Evolutionary conservation across 1,140 invertebrate species (phyloP).

Genomic region (Anadara kagoshimensis): DNA sequence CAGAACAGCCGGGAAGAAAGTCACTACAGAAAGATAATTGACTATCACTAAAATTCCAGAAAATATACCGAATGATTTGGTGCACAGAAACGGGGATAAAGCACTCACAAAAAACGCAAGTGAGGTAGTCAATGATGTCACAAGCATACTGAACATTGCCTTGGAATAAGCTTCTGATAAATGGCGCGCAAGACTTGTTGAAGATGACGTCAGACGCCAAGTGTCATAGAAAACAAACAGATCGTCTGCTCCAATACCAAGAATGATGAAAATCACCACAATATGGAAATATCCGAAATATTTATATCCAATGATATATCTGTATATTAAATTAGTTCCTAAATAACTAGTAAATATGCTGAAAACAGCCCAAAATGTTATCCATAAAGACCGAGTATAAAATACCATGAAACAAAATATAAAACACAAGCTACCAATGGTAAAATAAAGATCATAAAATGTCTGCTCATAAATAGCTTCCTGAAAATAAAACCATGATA

Average conservation of each 20-base stretch:
- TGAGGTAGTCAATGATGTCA: slow-evolving; percentile 45
- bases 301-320: slow-evolving; percentile 47
- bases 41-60: slow-evolving; percentile 40
- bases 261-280: slow-evolving; percentile 56
- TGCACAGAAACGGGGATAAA: slow-evolving; percentile 40
- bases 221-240: slow-evolving; percentile 60
- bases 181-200: slow-evolving; percentile 20
- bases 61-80: slow-evolving; percentile 50
- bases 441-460: slow-evolving; percentile 48
- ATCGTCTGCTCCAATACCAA: slow-evolving; percentile 60
- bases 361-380: slow-evolving; percentile 44
- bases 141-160: slow-evolving; percentile 40
- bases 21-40: slow-evolving; percentile 52
- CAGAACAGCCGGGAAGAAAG: slow-evolving; percentile 50
- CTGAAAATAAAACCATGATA: slow-evolving; percentile 18
- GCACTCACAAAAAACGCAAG: slow-evolving; percentile 44
- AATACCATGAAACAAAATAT: slow-evolving; percentile 54
- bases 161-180: slow-evolving; percentile 32
- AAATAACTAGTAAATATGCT: slow-evolving; percentile 54
- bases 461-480: slow-evolving; percentile 43
- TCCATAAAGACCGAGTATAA: slow-evolving; percentile 53
- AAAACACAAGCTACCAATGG: slow-evolving; percentile 52
- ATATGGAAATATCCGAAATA: slow-evolving; percentile 61
- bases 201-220: slow-evolving; percentile 44
- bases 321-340: slow-evolving; percentile 57